Evolutionary conservation across 2,797 vertebrate genomes (phyloP).

Genomic region (Hippoglossus hippoglossus): DNA sequence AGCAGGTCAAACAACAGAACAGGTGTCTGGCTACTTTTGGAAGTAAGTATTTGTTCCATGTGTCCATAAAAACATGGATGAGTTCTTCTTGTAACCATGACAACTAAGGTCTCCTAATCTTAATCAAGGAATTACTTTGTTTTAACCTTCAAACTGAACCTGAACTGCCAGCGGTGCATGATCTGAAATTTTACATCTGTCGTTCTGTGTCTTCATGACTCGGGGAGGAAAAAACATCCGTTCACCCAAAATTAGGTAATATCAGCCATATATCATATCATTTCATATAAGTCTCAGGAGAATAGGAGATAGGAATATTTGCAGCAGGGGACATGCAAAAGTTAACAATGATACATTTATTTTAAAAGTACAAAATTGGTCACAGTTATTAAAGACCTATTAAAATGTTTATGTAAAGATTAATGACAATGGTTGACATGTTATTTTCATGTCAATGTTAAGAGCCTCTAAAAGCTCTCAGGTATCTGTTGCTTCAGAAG

Average conservation of each 20-base stretch:
- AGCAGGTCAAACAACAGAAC: conserved; percentile 7
- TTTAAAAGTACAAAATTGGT: too few relatives aligned
- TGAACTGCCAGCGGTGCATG: not conserved
- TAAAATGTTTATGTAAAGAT: not conserved
- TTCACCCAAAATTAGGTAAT: too few relatives aligned
- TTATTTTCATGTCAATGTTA: not conserved
- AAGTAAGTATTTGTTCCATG: not conserved
- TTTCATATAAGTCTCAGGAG: too few relatives aligned
- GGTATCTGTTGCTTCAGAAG: not conserved
- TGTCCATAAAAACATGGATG: not conserved
- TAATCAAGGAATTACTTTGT: not conserved
- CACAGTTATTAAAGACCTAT: too few relatives aligned
- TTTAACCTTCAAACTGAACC: not conserved
- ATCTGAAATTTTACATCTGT: too few relatives aligned
- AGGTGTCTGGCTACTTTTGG: not conserved
- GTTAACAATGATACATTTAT: too few relatives aligned
- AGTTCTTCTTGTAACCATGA: not conserved
- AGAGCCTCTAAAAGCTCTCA: not conserved
- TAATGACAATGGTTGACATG: not conserved
- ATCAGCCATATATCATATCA: too few relatives aligned
- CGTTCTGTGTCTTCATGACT: too few relatives aligned
- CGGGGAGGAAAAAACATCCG: too few relatives aligned
- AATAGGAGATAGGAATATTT: too few relatives aligned
- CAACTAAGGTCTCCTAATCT: not conserved
- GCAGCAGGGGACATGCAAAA: too few relatives aligned